Conservation (phyloP, 1,140 invertebrate genomes). For the Drosophila albomicans region DNA sequence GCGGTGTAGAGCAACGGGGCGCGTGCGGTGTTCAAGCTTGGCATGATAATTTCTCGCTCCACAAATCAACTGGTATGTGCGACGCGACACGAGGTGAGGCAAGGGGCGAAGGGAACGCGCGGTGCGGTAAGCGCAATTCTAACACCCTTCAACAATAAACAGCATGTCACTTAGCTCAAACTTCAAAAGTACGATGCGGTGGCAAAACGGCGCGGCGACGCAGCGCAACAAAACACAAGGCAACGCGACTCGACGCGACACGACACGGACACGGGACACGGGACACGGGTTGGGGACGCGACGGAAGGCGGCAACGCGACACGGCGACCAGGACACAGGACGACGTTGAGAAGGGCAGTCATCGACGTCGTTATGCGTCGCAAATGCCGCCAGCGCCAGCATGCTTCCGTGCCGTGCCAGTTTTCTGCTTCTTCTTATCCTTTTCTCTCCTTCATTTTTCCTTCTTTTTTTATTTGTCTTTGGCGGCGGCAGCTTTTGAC, state of each 20-base stretch:
- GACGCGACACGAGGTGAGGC: not conserved
- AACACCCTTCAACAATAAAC: constrained; percentile 85
- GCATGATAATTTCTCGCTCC: constrained; percentile 83
- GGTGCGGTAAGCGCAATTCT: constrained; percentile 60
- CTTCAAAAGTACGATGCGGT: constrained; percentile 76
- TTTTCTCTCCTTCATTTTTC: not conserved
- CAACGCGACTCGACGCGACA: not conserved
- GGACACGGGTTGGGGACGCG: not conserved
- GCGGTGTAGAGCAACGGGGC: constrained; percentile 52
- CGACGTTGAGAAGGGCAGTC: constrained; percentile 60
- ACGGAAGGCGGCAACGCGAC: constrained; percentile 4
- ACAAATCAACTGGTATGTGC: constrained; percentile 60
- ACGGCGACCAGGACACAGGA: constrained; percentile 15
- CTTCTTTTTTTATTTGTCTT: constrained; percentile 74
- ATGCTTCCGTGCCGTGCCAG: constrained; percentile 78
- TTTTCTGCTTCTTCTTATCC: constrained; percentile 2
- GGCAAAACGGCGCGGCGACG: constrained; percentile 29
- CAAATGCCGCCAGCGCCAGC: constrained; percentile 78
- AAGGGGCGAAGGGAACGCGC: too few relatives aligned
- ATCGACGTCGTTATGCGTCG: constrained; percentile 79
- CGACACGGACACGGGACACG: not conserved
- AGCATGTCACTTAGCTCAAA: constrained; percentile 85
- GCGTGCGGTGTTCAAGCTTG: constrained; percentile 76
- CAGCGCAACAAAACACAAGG: not conserved
- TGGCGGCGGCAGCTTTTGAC: constrained; percentile 62